These are phyloP conservation scores for Spondyliosoma cantharus DNA, from an alignment of 2,797 vertebrate species.

Conservation along the genomic window DNA sequence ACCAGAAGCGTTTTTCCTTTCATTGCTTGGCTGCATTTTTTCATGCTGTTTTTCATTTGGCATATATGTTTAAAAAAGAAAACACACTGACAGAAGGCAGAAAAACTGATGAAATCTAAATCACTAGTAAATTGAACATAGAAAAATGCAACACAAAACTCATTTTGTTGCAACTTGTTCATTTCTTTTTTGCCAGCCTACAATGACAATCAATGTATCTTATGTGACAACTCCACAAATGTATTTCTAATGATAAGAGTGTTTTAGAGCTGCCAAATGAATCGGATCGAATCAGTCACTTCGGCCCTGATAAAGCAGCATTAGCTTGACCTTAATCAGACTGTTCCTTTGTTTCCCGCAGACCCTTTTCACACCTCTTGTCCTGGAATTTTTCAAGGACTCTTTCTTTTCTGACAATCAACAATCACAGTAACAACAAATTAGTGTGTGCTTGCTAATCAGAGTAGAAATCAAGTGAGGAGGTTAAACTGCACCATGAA, in stretches of 20 bases:
- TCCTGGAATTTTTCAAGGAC: not conserved
- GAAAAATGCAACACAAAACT: conserved; percentile 4
- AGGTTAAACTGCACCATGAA: not conserved
- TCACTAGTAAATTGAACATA: not conserved
- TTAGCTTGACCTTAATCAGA: not conserved
- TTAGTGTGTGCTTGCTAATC: not conserved
- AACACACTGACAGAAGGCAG: not conserved
- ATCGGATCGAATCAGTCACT: conserved; percentile 3
- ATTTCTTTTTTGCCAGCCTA: no score
- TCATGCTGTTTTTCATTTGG: not conserved
- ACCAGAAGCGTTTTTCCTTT: conserved; percentile 28
- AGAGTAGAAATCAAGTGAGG: not conserved
- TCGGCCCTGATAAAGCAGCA: not conserved
- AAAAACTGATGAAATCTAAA: not conserved
- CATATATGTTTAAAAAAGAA: not conserved
- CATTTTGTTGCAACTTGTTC: not conserved
- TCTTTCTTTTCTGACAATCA: conserved; percentile 10
- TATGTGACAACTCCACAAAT: not conserved
- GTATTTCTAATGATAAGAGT: conserved; percentile 6
- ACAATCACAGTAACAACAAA: not conserved
- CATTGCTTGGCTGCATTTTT: not conserved
- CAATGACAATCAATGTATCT: no score
- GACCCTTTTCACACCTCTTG: not conserved
- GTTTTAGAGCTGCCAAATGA: conserved; percentile 11
- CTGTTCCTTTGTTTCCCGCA: no score